Evolutionary conservation across 30 jellyfish, hydroid and myxozoan species (phyloP).

Genomic region (Cassiopea andromeda): DNA sequence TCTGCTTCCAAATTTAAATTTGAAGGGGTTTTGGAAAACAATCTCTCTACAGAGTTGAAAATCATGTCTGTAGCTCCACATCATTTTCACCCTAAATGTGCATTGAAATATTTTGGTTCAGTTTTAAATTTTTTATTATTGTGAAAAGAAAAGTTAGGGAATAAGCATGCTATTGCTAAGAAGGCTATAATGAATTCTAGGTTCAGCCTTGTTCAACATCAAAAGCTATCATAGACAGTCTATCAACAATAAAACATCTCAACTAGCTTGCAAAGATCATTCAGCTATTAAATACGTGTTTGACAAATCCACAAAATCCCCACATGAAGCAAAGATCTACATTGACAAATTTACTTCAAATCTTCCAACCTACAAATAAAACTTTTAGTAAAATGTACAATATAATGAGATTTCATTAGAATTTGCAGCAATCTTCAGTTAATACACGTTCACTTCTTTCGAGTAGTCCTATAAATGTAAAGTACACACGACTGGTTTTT

Average conservation of each 20-base stretch:
- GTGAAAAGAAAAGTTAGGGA: not conserved
- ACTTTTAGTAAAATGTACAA: not conserved
- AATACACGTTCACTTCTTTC: not conserved
- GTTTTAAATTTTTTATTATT: too few species aligned
- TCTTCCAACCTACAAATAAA: not conserved
- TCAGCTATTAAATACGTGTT: not conserved
- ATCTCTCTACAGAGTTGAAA: slow-evolving; percentile 7
- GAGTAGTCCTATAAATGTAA: not conserved
- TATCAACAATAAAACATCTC: not conserved
- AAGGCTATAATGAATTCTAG: not conserved
- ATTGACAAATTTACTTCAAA: not conserved
- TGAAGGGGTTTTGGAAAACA: not conserved
- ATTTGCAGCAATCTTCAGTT: not conserved
- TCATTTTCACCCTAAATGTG: slow-evolving; percentile 4
- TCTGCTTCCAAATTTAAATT: slow-evolving; percentile 10
- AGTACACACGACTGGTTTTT: not conserved
- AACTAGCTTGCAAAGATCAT: not conserved
- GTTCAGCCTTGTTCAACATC: not conserved
- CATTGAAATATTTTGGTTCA: not conserved
- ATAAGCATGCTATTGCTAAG: not conserved
- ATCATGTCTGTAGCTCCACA: slow-evolving; percentile 23
- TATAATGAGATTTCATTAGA: not conserved
- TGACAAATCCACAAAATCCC: not conserved
- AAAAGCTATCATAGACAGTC: not conserved
- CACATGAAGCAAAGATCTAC: not conserved